Evolutionary conservation across 2,797 vertebrate genomes (phyloP).

Genomic region (Diplodus puntazzo): DNA sequence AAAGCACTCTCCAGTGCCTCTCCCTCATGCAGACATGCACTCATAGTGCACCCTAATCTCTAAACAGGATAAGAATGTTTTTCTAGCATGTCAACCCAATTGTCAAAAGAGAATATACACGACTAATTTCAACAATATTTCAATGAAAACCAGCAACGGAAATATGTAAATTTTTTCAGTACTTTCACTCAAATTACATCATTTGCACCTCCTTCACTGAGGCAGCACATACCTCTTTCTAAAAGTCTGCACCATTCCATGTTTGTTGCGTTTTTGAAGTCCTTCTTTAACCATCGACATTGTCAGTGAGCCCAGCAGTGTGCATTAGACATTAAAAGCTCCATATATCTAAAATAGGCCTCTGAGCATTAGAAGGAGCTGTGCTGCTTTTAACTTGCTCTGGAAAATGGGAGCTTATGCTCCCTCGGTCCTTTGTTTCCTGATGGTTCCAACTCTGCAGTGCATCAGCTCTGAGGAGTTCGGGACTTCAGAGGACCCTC

Average conservation of each 20-base stretch:
- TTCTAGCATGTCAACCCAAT: constrained; percentile 13
- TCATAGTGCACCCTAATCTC: constrained; percentile 34
- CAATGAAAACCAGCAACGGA: constrained; percentile 13
- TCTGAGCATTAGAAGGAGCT: constrained; percentile 83
- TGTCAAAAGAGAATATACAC: constrained; percentile 31
- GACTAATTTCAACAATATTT: constrained; percentile 45
- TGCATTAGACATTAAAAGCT: constrained; percentile 83
- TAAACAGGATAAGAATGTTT: constrained; percentile 18
- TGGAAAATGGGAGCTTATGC: constrained; percentile 80
- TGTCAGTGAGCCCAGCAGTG: constrained; percentile 73
- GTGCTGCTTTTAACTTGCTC: constrained; percentile 81
- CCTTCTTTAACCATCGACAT: constrained; percentile 68
- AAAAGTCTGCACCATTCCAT: constrained; percentile 62
- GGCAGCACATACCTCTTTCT: constrained; percentile 43
- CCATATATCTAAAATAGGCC: constrained; percentile 82
- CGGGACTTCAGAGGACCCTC: constrained; percentile 83
- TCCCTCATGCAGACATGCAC: constrained; percentile 32
- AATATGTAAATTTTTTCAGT: constrained; percentile 31
- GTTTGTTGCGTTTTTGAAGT: constrained; percentile 74
- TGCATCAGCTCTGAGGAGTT: constrained; percentile 80
- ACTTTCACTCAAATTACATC: constrained; percentile 66
- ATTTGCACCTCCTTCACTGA: constrained; percentile 53
- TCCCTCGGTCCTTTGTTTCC: constrained; percentile 82
- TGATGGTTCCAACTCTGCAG: constrained; percentile 79
- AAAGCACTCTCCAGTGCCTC: constrained; percentile 45